A percentile compares a stretch with the other conserved stretches of the same genome.
phyloP scores from a whole-genome alignment of 2,113 vertebrate species.

The Sus scrofa region T2T-Sscrofa CM000812.6:197059501-197060000 shows the following conservation, averaged over 20 bases:
- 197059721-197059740: background rate
- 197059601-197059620: background rate
- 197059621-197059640: background rate
- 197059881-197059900: background rate
- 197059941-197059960: background rate
- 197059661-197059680: background rate
- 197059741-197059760: background rate
- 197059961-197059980: background rate
- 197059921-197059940: background rate
- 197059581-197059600: background rate
- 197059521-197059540: background rate
- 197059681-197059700: background rate
- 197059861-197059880: background rate
- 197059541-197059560: background rate
- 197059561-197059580: background rate
- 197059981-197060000: background rate
- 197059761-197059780: background rate
- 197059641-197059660: background rate
- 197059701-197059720: background rate
- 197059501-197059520: background rate
- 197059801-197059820: background rate
- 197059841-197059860: background rate
- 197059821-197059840: background rate
- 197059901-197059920: slow-evolving; percentile 1
- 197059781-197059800: background rate